Percentiles rank a stretch among this genome's conserved stretches.
phyloP scores from a whole-genome alignment of 2,797 vertebrate species.

The Morus bassanus region DNA sequence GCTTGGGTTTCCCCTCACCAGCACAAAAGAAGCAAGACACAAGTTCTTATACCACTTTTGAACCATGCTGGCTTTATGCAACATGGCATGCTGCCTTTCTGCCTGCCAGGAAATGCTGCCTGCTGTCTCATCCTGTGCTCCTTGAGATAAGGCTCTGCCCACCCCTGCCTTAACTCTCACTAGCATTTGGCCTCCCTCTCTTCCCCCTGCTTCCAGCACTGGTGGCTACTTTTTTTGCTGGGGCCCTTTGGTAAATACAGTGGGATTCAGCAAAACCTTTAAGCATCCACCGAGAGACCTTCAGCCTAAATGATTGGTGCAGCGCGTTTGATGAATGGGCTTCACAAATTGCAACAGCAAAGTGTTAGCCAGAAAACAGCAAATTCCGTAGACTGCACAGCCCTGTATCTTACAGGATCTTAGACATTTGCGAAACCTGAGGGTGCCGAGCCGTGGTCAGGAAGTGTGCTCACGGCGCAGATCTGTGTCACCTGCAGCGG shows the following conservation, averaged over 20 bases:
- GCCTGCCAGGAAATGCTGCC: not conserved
- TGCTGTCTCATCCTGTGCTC: not conserved
- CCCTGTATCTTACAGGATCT: not conserved
- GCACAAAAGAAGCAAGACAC: not conserved
- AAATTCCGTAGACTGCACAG: not conserved
- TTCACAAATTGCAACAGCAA: not conserved
- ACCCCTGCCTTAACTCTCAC: not conserved
- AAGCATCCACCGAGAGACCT: rapidly evolving
- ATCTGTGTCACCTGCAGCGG: not conserved
- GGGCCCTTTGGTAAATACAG: not conserved
- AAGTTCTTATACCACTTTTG: not conserved
- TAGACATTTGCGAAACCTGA: not conserved
- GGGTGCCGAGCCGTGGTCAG: not conserved
- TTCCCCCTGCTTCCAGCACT: not conserved
- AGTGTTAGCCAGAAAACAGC: not conserved
- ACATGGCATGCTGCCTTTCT: not conserved
- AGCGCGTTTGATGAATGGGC: not conserved
- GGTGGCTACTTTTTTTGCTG: not conserved
- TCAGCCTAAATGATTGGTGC: not conserved
- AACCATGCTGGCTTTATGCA: not conserved
- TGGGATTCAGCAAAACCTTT: not conserved
- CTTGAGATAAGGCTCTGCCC: not conserved
- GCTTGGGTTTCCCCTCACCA: not conserved
- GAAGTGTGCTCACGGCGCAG: not conserved
- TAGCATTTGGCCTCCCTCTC: not conserved